A percentile compares a stretch with the other conserved stretches of the same genome.
Evolutionary conservation across 2,113 vertebrate species (phyloP).

Genomic region (Falcunculus frontatus): DNA sequence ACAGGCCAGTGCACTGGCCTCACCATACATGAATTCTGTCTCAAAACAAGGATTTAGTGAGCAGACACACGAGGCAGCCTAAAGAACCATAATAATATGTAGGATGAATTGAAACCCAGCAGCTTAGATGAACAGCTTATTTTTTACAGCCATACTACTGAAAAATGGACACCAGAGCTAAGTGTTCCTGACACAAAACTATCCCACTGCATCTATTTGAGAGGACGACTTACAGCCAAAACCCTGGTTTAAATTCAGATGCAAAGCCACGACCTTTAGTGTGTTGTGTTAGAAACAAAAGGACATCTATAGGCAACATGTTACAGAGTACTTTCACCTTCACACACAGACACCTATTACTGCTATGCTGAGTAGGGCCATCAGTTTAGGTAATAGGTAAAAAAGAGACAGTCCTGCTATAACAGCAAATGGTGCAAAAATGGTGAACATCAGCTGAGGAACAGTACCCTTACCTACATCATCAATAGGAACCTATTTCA

Average conservation of each 20-base stretch:
- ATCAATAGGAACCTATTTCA: not conserved
- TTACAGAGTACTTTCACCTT: not conserved
- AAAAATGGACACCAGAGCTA: not conserved
- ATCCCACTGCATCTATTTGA: not conserved
- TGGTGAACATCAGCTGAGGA: not conserved
- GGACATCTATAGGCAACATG: not conserved
- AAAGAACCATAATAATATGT: not conserved
- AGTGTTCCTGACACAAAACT: not conserved
- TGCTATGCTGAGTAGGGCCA: not conserved
- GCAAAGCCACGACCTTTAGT: not conserved
- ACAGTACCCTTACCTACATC: not conserved
- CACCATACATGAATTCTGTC: not conserved
- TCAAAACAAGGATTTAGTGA: not conserved
- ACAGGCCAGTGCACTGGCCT: not conserved
- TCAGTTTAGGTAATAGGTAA: not conserved
- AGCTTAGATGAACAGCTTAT: not conserved
- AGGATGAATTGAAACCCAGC: not conserved
- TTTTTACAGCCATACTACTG: not conserved
- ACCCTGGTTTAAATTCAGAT: not conserved
- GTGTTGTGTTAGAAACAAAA: not conserved
- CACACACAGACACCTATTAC: not conserved
- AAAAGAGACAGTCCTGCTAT: not conserved
- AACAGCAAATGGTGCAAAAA: not conserved
- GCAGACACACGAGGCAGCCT: not conserved
- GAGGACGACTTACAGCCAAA: not conserved